These are phyloP conservation scores for Bedellia somnulentella DNA, from an alignment of 2,888 invertebrate genomes.

Conservation along the genomic window DNA sequence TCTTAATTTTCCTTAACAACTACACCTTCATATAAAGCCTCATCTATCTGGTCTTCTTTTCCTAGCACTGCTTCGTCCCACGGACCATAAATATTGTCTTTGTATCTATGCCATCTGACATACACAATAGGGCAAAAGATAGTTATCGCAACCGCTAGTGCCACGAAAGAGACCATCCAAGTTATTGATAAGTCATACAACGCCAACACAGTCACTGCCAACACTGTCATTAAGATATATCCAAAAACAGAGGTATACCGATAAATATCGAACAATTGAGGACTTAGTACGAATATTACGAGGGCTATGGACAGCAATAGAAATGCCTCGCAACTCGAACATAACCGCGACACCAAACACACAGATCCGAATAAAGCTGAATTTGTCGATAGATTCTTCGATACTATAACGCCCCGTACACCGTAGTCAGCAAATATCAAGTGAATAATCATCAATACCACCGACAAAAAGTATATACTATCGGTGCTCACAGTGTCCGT, in stretches of 20 bases:
- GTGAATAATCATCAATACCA: slow-evolving; percentile 84
- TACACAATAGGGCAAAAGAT: slow-evolving; percentile 76
- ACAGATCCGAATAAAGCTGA: slow-evolving; percentile 94
- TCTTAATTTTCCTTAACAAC: neutral
- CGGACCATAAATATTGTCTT: slow-evolving; percentile 93
- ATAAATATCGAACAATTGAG: slow-evolving; percentile 70
- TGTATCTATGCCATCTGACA: slow-evolving; percentile 74
- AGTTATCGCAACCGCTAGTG: slow-evolving; percentile 66
- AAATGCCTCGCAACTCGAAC: slow-evolving; percentile 85
- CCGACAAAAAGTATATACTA: slow-evolving; percentile 92
- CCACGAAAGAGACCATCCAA: slow-evolving; percentile 63
- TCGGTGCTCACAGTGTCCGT: slow-evolving; percentile 97
- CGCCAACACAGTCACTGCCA: slow-evolving; percentile 46
- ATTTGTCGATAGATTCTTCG: slow-evolving; percentile 89
- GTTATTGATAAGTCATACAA: slow-evolving; percentile 61
- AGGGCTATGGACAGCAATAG: slow-evolving; percentile 88
- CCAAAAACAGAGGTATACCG: slow-evolving; percentile 60
- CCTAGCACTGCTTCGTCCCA: slow-evolving; percentile 94
- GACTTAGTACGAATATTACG: slow-evolving; percentile 86
- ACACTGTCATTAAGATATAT: slow-evolving; percentile 46
- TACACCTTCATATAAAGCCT: too few relatives aligned
- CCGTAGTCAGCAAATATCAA: slow-evolving; percentile 93
- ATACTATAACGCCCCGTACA: slow-evolving; percentile 82
- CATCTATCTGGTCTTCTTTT: slow-evolving; percentile 58
- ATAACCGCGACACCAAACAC: slow-evolving; percentile 89